A percentile compares a stretch with the other conserved stretches of the same genome.
phyloP scores from a whole-genome alignment of 1,140 invertebrate species.

The Eufriesea mexicana region DNA sequence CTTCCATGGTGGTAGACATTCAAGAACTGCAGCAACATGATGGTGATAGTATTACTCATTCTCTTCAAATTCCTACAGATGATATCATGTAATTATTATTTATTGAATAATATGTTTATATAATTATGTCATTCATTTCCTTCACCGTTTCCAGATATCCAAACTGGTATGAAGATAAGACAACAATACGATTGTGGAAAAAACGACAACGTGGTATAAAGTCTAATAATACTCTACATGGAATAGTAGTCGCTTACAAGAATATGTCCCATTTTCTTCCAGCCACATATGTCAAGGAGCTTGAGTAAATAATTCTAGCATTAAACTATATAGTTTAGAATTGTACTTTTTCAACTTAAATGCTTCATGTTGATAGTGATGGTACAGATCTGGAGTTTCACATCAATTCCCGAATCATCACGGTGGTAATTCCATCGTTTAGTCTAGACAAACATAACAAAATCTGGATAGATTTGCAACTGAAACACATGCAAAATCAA shows the following conservation, averaged over 20 bases:
- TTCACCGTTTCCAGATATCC: constrained; percentile 75
- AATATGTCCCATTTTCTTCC: constrained; percentile 83
- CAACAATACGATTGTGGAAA: constrained; percentile 76
- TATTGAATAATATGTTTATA: neutral
- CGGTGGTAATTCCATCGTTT: constrained; percentile 78
- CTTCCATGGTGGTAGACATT: constrained; percentile 73
- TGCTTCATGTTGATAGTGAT: constrained; percentile 80
- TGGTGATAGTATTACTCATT: constrained; percentile 67
- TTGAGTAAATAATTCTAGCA: constrained; percentile 79
- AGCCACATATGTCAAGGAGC: constrained; percentile 80
- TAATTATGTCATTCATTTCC: neutral
- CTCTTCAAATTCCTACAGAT: constrained; percentile 73
- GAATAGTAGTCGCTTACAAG: constrained; percentile 82
- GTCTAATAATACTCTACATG: constrained; percentile 66
- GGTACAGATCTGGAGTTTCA: constrained; percentile 86
- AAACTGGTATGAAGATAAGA: constrained; percentile 79
- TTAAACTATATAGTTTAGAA: no score
- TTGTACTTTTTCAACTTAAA: neutral
- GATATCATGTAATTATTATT: constrained; percentile 73
- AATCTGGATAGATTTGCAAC: constrained; percentile 78
- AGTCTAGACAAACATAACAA: constrained; percentile 68
- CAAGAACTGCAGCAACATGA: constrained; percentile 67
- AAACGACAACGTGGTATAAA: constrained; percentile 63
- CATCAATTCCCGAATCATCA: constrained; percentile 85
- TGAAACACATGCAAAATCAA: constrained; percentile 75